Evolutionary conservation across 2,888 invertebrate species (phyloP).

Genomic region (Xiphydria camelus): DNA sequence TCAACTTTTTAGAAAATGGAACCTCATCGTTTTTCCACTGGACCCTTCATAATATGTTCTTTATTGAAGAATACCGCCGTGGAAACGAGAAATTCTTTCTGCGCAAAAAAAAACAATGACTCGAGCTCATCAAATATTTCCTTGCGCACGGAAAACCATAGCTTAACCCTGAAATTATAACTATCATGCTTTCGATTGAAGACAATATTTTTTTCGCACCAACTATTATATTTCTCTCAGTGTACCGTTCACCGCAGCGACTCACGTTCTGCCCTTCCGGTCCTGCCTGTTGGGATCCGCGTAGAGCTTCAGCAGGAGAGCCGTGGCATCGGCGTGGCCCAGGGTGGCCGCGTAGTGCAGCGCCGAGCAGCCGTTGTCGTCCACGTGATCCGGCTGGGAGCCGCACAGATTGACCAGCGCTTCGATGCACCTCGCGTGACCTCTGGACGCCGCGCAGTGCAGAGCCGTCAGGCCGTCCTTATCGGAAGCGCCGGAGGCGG

Average conservation of each 20-base stretch:
- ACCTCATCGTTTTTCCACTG: too few species aligned
- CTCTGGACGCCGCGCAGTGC: conserved; percentile 96
- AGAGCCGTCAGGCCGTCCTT: conserved; percentile 94
- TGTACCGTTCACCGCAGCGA: conserved; percentile 4
- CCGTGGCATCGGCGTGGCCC: conserved; percentile 93
- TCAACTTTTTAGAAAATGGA: too few species aligned
- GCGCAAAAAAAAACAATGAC: too few species aligned
- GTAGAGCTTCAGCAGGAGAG: conserved; percentile 83
- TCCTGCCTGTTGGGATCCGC: conserved; percentile 93
- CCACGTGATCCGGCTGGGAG: conserved; percentile 81
- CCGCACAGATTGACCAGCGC: conserved; percentile 85
- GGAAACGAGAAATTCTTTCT: too few species aligned
- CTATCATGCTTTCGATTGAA: too few species aligned
- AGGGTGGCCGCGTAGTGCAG: conserved; percentile 95
- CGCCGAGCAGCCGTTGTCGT: conserved; percentile 94
- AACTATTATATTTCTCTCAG: too few species aligned
- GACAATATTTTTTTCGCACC: too few species aligned
- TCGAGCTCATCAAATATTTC: too few species aligned
- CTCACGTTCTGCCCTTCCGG: conserved; percentile 82
- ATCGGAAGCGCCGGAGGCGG: conserved; percentile 65
- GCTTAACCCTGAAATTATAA: too few species aligned
- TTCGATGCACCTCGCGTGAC: conserved; percentile 90
- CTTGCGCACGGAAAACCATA: too few species aligned
- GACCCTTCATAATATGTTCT: too few species aligned
- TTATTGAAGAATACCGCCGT: too few species aligned